phyloP scores from a whole-genome alignment of 1,140 invertebrate genomes.

The Drosophila serrata region DNA sequence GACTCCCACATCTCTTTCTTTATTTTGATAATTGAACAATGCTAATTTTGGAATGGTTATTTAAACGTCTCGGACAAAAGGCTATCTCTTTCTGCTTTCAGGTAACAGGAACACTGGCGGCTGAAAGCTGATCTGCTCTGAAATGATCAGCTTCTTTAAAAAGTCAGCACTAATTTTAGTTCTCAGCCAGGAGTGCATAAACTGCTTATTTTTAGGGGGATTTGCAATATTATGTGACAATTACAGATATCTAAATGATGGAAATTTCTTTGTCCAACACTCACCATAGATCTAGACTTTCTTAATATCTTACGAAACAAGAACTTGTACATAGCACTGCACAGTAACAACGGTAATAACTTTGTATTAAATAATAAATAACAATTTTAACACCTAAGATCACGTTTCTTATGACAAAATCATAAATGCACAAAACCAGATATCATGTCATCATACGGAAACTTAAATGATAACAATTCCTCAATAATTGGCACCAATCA shows the following conservation, averaged over 20 bases:
- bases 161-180: background rate
- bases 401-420: slow-evolving; percentile 25
- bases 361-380: slow-evolving; percentile 18
- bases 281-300: slow-evolving; percentile 65
- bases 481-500: background rate
- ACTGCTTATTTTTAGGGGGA: background rate
- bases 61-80: too few species aligned
- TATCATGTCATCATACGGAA: slow-evolving; percentile 3
- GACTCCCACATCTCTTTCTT: too few species aligned
- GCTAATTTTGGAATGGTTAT: too few species aligned
- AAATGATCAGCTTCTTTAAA: background rate
- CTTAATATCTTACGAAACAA: slow-evolving; percentile 60
- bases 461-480: slow-evolving; percentile 18
- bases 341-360: slow-evolving; percentile 24
- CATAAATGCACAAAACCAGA: slow-evolving; percentile 21
- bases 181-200: background rate
- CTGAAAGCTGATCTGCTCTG: background rate
- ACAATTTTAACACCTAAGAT: slow-evolving; percentile 27
- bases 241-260: slow-evolving; percentile 18
- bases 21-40: too few species aligned
- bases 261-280: slow-evolving; percentile 10
- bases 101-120: background rate
- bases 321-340: slow-evolving; percentile 58
- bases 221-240: slow-evolving; percentile 9
- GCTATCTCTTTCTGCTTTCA: too few species aligned